Conservation (phyloP, 2,888 invertebrate genomes). For the Neoascia interrupta region DNA sequence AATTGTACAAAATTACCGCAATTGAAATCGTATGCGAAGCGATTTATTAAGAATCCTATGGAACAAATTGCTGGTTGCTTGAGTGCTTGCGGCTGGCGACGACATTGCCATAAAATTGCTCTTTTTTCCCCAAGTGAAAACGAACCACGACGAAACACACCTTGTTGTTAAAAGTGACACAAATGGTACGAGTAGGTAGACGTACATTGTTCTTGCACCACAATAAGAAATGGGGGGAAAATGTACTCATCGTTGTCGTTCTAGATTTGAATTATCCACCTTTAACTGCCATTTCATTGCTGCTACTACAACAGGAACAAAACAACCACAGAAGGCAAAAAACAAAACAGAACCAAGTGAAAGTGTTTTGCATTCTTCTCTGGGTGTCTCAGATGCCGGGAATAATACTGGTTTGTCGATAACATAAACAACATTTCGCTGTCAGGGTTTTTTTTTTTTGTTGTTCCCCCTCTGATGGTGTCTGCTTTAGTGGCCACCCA, state of each 20-base stretch:
- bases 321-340: background rate
- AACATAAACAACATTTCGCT: constrained; percentile 44
- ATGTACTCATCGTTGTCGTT: constrained; percentile 8
- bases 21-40: constrained; percentile 44
- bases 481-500: background rate
- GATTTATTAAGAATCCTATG: constrained; percentile 30
- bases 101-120: constrained; percentile 17
- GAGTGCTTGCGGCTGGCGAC: background rate
- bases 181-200: constrained; percentile 12
- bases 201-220: constrained; percentile 22
- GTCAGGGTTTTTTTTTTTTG: constrained; percentile 2
- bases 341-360: constrained; percentile 33
- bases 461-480: background rate
- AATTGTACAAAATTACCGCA: constrained; percentile 56
- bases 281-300: constrained; percentile 21
- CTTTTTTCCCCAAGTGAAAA: constrained; percentile 35
- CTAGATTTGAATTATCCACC: constrained; percentile 31
- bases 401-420: constrained; percentile 39
- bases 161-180: constrained; percentile 35
- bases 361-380: constrained; percentile 45
- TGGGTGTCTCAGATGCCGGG: constrained; percentile 26
- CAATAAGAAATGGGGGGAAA: background rate
- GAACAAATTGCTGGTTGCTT: background rate
- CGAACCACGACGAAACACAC: constrained; percentile 39
- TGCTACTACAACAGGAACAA: constrained; percentile 1